These are phyloP conservation scores for Lasiurus borealis DNA, from an alignment of 2,113 vertebrate genomes.

Conservation along the genomic window DNA sequence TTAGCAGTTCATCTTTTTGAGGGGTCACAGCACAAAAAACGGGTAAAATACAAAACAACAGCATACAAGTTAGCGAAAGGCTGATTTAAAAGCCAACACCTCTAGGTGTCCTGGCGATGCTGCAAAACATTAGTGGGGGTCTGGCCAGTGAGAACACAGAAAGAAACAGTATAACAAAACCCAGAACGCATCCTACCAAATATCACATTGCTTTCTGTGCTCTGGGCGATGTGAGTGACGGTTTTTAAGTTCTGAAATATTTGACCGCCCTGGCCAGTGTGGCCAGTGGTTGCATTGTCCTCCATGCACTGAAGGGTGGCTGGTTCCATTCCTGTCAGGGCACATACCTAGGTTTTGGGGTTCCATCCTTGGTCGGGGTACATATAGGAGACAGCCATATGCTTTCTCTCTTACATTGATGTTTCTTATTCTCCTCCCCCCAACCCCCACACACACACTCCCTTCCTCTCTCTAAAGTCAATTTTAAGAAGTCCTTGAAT, in stretches of 20 bases:
- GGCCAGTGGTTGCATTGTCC: not conserved
- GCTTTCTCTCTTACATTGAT: not conserved
- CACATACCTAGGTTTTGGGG: too few relatives aligned
- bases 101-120: not conserved
- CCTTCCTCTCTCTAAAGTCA: not conserved
- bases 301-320: too few relatives aligned
- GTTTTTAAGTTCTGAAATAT: not conserved
- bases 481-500: not conserved
- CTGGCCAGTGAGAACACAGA: constrained; percentile 10
- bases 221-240: constrained; percentile 52
- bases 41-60: not conserved
- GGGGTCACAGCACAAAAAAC: not conserved
- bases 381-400: not conserved
- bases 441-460: too few relatives aligned
- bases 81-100: not conserved
- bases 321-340: not conserved
- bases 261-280: not conserved
- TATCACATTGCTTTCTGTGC: not conserved
- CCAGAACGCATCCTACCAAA: not conserved
- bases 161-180: not conserved
- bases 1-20: not conserved
- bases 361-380: not conserved
- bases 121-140: constrained; percentile 41
- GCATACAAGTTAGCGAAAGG: not conserved
- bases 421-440: too few relatives aligned